A percentile compares a stretch with the other conserved stretches of the same genome.
Conservation (phyloP, 2,888 invertebrate genomes). For the Nesidiocoris tenuis region DNA sequence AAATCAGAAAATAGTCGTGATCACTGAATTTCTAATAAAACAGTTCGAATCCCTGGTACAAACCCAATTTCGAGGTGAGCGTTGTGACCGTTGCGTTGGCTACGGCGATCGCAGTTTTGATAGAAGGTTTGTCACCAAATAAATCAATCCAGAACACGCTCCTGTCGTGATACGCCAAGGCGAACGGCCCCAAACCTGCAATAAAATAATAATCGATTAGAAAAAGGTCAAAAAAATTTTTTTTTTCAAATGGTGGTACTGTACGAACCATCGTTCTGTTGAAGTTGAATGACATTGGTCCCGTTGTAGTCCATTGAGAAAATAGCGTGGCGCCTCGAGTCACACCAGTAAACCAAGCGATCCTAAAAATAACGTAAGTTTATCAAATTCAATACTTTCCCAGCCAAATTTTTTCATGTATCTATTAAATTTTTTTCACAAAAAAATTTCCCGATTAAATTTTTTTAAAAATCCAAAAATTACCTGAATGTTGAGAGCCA, state of each 20-base stretch:
- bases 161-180: slow-evolving; percentile 20
- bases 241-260: too few relatives aligned
- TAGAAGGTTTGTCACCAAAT: slow-evolving; percentile 3
- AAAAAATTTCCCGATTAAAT: too few relatives aligned
- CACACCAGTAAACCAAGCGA: slow-evolving; percentile 26
- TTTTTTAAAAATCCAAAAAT: too few relatives aligned
- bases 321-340: slow-evolving; percentile 5
- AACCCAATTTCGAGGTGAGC: slow-evolving; percentile 13
- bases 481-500: slow-evolving; percentile 16
- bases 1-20: too few relatives aligned
- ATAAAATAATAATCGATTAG: too few relatives aligned
- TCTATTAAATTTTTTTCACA: too few relatives aligned
- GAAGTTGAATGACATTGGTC: slow-evolving; percentile 2
- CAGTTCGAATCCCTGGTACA: too few relatives aligned
- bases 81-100: slow-evolving; percentile 12
- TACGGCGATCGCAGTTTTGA: neutral
- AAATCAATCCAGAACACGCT: slow-evolving; percentile 34
- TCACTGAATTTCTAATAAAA: too few relatives aligned
- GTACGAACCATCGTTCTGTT: slow-evolving; percentile 11
- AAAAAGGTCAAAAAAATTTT: too few relatives aligned
- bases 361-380: neutral
- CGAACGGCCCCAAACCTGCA: slow-evolving; percentile 22
- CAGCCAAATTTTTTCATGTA: too few relatives aligned
- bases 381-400: too few relatives aligned
- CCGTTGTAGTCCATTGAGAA: slow-evolving; percentile 36